A percentile compares a stretch with the other conserved stretches of the same genome.
Evolutionary conservation across 2,797 vertebrate genomes (phyloP).

Genomic region (Diplodus sargus): DNA sequence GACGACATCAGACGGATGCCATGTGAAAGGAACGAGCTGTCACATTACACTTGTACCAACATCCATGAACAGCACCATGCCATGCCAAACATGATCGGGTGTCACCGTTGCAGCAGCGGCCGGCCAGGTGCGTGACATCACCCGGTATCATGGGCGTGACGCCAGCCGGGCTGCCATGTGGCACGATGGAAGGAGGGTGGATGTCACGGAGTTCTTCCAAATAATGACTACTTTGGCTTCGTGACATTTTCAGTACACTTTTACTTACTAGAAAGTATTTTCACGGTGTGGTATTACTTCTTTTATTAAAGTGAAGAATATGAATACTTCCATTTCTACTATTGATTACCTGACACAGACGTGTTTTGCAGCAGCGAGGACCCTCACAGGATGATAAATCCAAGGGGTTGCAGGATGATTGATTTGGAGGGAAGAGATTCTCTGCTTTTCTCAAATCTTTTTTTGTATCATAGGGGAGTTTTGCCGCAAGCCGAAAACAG

Average conservation of each 20-base stretch:
- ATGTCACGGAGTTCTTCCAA: not conserved
- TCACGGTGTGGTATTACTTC: not conserved
- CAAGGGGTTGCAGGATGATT: not conserved
- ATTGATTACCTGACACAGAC: not conserved
- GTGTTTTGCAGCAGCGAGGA: not conserved
- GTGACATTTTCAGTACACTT: not conserved
- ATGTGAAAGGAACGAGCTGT: slow-evolving; percentile 83
- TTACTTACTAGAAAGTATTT: not conserved
- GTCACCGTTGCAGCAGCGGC: slow-evolving; percentile 69
- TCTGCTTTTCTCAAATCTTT: too few relatives aligned
- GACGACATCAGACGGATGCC: slow-evolving; percentile 71
- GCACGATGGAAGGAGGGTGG: slow-evolving; percentile 25
- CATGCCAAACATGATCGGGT: slow-evolving; percentile 81
- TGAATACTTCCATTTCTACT: not conserved
- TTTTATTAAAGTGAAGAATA: not conserved
- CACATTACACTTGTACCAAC: slow-evolving; percentile 86
- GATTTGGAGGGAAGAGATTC: too few relatives aligned
- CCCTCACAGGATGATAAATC: not conserved
- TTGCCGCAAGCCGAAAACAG: too few relatives aligned
- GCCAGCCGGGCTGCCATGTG: slow-evolving; percentile 36
- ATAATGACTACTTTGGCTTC: not conserved
- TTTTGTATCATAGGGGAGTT: too few relatives aligned
- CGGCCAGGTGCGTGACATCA: slow-evolving; percentile 68
- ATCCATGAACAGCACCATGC: slow-evolving; percentile 79
- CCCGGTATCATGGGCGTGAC: slow-evolving; percentile 40